Percentiles rank a stretch among this genome's conserved stretches.
phyloP scores from a whole-genome alignment of 1,140 invertebrate genomes.

The Temnothorax curvispinosus region DNA sequence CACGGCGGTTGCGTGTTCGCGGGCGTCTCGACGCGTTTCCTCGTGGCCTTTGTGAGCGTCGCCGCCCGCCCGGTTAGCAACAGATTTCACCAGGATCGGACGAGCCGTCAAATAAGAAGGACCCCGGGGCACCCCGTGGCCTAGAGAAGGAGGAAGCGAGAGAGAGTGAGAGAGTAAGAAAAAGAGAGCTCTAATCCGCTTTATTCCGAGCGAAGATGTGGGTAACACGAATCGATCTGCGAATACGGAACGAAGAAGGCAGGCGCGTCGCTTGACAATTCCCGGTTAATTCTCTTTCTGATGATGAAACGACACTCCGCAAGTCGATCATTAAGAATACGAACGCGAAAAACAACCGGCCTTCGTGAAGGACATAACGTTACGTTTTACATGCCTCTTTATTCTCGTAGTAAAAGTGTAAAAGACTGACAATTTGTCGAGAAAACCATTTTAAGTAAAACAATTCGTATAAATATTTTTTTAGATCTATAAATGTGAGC shows the following conservation, averaged over 20 bases:
- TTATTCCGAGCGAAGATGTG: slow-evolving; percentile 50
- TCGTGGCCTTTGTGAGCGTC: slow-evolving; percentile 69
- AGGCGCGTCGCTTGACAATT: slow-evolving; percentile 34
- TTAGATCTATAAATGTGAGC: not conserved
- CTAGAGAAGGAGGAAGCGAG: not conserved
- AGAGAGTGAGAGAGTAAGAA: not conserved
- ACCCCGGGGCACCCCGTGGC: slow-evolving; percentile 13
- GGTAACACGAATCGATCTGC: slow-evolving; percentile 21
- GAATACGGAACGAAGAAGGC: slow-evolving; percentile 38
- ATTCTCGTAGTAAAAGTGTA: not conserved
- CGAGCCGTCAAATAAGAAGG: slow-evolving; percentile 67
- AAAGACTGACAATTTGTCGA: not conserved
- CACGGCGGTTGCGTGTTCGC: slow-evolving; percentile 63
- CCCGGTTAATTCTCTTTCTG: slow-evolving; percentile 29
- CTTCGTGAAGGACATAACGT: not conserved
- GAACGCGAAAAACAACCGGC: not conserved
- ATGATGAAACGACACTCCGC: not conserved
- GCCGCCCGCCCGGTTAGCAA: slow-evolving; percentile 80
- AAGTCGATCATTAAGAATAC: slow-evolving; percentile 1
- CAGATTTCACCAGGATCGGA: slow-evolving; percentile 81
- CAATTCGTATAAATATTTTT: not conserved
- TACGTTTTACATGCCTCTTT: not conserved
- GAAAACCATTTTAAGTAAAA: not conserved
- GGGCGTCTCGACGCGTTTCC: slow-evolving; percentile 73
- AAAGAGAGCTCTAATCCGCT: not conserved